phyloP scores from a whole-genome alignment of 2,797 vertebrate species.

The Amblyraja radiata region DNA sequence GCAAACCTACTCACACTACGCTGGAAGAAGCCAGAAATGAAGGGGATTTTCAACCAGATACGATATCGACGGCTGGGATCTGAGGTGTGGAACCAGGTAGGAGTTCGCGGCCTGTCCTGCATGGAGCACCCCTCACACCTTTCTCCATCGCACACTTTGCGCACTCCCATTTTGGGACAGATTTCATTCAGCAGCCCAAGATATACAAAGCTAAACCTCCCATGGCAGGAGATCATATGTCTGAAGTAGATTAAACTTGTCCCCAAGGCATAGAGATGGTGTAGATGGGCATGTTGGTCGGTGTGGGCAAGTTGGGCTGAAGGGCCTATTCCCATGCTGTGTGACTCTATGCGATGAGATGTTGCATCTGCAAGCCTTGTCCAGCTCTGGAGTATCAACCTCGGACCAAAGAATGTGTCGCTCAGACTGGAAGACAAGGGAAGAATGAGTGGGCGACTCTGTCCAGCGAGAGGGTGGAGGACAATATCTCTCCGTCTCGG shows the following conservation, averaged over 20 bases:
- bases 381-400: neutral
- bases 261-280: neutral
- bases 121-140: too few species aligned
- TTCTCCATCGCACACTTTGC: neutral
- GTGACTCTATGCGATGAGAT: neutral
- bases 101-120: too few species aligned
- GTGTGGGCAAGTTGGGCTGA: too few species aligned
- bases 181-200: neutral
- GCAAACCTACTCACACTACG: neutral
- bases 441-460: too few species aligned
- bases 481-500: too few species aligned
- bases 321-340: too few species aligned
- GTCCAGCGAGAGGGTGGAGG: neutral
- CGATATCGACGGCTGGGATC: neutral
- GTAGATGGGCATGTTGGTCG: too few species aligned
- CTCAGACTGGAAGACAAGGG: too few species aligned
- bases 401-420: neutral
- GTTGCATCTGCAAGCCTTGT: neutral
- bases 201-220: neutral
- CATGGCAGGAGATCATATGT: too few species aligned
- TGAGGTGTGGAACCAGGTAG: slow-evolving; percentile 41
- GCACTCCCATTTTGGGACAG: neutral
- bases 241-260: neutral
- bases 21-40: slow-evolving; percentile 10
- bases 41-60: neutral